Base-by-base conservation (phyloP, 2,113 vertebrate species). In the Acanthisitta chloris region DNA sequence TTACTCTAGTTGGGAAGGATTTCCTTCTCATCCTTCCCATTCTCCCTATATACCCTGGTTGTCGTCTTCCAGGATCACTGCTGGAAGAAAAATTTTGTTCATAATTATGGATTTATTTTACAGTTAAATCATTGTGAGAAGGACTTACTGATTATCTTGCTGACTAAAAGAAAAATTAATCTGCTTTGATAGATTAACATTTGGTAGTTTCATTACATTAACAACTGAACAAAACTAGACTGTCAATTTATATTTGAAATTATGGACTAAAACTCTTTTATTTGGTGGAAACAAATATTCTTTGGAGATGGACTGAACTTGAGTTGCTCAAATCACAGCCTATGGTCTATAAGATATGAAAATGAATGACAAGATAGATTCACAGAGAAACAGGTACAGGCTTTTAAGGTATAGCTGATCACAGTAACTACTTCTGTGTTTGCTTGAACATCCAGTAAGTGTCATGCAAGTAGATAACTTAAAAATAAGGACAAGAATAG, bases 51-150 rank as follows among this genome's bases (percentile, higher is more conserved):
- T 2, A 10, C 3, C 8, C 40, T 43, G 10, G 4, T 2, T 84
- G 21, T 66, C 11, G 3, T 21, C 14, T 57, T 10, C 64, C 23
- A 70, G 8, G 90, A 69, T 59, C 8, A 59, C 23, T 15, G 19
- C 4, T 38, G 4, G 10, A 77, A 14, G 14, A 59, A 86, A 72
- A 77, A n/a, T 9, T 14, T 15, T 76, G 2, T 18, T 77, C 4
- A 40, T 46, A 42, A 64, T 43, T 36, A 48, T 20, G 14, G 21
- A 65, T 4, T 13, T 81, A 26, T 16, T 67, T 88, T 64, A 52
- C 5, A 43, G 8, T 9, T 21, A 80, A 62, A 48, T 2, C 0
- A 2, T 11, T 62, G 10, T n/a, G 8, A 45, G 7, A 54, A 4
- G 2, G 4, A 7, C 14, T 64, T 52, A 52, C 20, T 59, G 12